Evolutionary conservation across 2,797 vertebrate species (phyloP).

Genomic region (Sebastes alutus): DNA sequence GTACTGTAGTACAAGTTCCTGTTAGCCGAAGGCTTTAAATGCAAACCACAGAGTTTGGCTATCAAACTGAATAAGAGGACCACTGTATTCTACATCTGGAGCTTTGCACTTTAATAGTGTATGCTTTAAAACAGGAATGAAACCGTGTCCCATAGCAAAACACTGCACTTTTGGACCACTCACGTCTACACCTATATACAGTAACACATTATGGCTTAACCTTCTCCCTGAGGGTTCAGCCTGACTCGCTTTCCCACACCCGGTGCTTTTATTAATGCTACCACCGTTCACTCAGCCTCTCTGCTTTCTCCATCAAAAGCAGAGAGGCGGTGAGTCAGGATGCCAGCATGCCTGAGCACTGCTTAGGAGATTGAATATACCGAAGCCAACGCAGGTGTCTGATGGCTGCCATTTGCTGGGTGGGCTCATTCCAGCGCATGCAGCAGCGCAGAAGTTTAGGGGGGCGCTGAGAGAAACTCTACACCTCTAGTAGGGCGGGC

Average conservation of each 20-base stretch:
- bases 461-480: constrained; percentile 51
- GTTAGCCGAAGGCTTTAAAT: background rate
- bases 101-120: background rate
- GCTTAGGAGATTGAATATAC: constrained; percentile 19
- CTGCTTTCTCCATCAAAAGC: constrained; percentile 35
- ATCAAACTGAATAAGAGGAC: background rate
- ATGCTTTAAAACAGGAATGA: background rate
- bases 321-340: background rate
- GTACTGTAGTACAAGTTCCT: background rate
- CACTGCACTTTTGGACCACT: background rate
- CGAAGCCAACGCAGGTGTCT: constrained; percentile 51
- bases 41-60: background rate
- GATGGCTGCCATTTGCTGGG: constrained; percentile 66
- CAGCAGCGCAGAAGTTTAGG: constrained; percentile 15
- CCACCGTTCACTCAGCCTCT: background rate
- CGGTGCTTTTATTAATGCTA: constrained; percentile 9
- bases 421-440: constrained; percentile 56
- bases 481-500: constrained; percentile 43
- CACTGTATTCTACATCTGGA: constrained; percentile 6
- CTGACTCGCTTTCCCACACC: constrained; percentile 9
- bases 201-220: constrained; percentile 14
- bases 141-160: background rate
- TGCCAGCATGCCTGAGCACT: constrained; percentile 27
- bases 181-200: constrained; percentile 16
- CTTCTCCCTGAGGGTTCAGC: constrained; percentile 13